Percentiles rank a stretch among this genome's conserved stretches.
Conservation (phyloP, 2,113 vertebrate species). For the Acinonyx jubatus region DNA sequence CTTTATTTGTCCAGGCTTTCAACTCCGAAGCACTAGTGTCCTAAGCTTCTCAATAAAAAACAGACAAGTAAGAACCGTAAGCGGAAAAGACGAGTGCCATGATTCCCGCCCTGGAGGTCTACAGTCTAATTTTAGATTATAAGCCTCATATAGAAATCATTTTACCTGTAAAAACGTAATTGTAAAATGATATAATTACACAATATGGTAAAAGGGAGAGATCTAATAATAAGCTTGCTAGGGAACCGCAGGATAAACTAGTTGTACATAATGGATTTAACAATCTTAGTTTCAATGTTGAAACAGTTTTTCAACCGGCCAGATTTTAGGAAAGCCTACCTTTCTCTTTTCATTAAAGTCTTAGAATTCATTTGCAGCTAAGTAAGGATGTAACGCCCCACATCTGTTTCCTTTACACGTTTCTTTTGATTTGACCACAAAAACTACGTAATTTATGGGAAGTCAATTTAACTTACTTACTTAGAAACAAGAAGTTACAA, state of each 20-base stretch:
- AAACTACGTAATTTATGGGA: slow-evolving; percentile 53
- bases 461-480: slow-evolving; percentile 47
- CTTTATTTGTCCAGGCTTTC: background rate
- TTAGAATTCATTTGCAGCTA: background rate
- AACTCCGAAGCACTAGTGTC: background rate
- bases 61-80: background rate
- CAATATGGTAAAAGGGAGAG: background rate
- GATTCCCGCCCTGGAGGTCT: background rate
- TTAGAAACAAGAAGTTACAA: slow-evolving; percentile 65
- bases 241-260: background rate
- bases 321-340: background rate
- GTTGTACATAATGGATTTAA: background rate
- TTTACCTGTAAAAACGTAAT: background rate
- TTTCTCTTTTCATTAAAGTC: slow-evolving; percentile 41
- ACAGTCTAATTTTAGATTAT: background rate
- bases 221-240: background rate
- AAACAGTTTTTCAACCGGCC: background rate
- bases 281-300: background rate
- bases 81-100: background rate
- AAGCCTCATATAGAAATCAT: background rate
- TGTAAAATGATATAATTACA: background rate
- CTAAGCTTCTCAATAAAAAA: background rate
- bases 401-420: slow-evolving; percentile 41
- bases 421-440: slow-evolving; percentile 57
- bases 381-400: background rate